Percentiles rank a stretch among this genome's conserved stretches.
phyloP scores from a whole-genome alignment of 2,888 invertebrate species.

The Pseudococcus longispinus region DNA sequence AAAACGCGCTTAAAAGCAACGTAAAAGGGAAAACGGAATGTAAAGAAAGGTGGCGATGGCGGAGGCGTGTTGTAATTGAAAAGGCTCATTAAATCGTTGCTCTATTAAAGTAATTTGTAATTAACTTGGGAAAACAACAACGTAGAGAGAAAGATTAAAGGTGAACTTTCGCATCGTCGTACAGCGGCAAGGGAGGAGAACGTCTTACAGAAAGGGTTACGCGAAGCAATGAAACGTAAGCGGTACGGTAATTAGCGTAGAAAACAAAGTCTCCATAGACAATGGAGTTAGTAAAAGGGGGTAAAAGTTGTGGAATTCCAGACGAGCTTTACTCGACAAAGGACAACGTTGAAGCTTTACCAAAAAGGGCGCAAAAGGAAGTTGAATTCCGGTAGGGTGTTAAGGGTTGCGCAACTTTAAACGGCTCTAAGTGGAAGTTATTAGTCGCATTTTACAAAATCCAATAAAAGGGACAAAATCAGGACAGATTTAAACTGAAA shows the following conservation, averaged over 20 bases:
- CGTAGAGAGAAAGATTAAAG: conserved; percentile 54
- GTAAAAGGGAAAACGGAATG: conserved; percentile 52
- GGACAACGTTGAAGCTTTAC: conserved; percentile 47
- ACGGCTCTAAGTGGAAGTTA: conserved; percentile 45
- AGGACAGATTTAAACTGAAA: conserved; percentile 50
- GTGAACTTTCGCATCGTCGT: conserved; percentile 44
- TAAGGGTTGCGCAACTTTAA: conserved; percentile 50
- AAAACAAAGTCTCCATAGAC: conserved; percentile 53
- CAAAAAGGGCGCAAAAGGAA: conserved; percentile 44
- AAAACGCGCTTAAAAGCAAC: not conserved
- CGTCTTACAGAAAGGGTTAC: conserved; percentile 19
- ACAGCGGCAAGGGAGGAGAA: not conserved
- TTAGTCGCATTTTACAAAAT: conserved; percentile 53
- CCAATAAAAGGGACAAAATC: conserved; percentile 54
- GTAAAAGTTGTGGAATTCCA: conserved; percentile 56
- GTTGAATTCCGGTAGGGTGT: conserved; percentile 40
- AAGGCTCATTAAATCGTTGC: conserved; percentile 62
- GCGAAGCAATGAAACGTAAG: conserved; percentile 9
- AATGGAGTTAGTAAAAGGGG: conserved; percentile 50
- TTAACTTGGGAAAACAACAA: conserved; percentile 60
- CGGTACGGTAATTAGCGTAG: conserved; percentile 51
- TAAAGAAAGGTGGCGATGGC: conserved; percentile 55
- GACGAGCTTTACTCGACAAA: conserved; percentile 54
- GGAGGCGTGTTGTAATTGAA: conserved; percentile 60
- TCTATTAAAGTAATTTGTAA: conserved; percentile 62